Percentiles rank a stretch among this genome's conserved stretches.
Evolutionary conservation across 2,888 invertebrate species (phyloP).

Genomic region (Sarcophaga carnaria): DNA sequence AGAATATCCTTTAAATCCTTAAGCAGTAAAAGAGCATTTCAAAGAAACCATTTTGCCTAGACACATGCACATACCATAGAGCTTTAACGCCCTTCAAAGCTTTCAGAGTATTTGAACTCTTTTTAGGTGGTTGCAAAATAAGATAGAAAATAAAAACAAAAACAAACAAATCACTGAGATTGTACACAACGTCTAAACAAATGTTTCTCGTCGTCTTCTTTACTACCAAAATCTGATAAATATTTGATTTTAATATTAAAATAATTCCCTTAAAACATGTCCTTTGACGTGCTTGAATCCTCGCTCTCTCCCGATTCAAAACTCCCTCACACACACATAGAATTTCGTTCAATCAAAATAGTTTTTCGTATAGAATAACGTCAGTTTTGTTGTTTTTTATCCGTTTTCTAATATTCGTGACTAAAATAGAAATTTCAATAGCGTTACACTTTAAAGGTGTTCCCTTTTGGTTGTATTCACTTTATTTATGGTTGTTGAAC

Average conservation of each 20-base stretch:
- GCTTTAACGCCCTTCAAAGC: constrained; percentile 43
- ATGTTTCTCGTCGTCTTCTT: neutral
- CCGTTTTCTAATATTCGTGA: neutral
- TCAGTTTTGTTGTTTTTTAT: neutral
- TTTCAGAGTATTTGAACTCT: constrained; percentile 24
- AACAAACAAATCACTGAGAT: neutral
- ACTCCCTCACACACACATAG: neutral
- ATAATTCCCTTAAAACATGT: neutral
- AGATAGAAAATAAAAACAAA: neutral
- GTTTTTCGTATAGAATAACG: neutral
- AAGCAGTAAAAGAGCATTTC: neutral
- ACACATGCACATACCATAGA: neutral
- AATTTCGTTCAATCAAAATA: neutral
- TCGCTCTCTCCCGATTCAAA: neutral
- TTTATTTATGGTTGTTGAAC: neutral
- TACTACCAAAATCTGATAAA: constrained; percentile 15
- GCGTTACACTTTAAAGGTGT: neutral
- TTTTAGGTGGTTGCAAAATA: neutral
- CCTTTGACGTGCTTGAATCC: constrained; percentile 8
- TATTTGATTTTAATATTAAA: constrained; percentile 36
- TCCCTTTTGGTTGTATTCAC: neutral
- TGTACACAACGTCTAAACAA: neutral
- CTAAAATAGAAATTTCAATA: constrained; percentile 14
- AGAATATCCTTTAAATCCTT: neutral
- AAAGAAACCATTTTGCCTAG: neutral